Percentiles rank a stretch among this genome's conserved stretches.
Evolutionary conservation across 2,113 vertebrate species (phyloP).

Genomic region (Daphoenositta chrysoptera): DNA sequence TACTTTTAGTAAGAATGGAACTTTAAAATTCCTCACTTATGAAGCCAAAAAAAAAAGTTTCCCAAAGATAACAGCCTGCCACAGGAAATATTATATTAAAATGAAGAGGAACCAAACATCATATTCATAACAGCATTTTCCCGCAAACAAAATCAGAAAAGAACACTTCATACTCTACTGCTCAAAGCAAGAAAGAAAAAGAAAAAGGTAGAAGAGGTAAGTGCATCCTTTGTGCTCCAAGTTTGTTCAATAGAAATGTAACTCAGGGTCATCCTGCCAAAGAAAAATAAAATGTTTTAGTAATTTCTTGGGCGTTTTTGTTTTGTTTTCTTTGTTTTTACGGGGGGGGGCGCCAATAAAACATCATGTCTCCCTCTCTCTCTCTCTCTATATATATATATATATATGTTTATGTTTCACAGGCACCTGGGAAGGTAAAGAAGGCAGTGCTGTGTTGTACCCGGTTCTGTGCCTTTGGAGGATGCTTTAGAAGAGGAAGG

Average conservation of each 20-base stretch:
- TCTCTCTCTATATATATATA: background rate
- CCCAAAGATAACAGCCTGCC: background rate
- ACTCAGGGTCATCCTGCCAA: background rate
- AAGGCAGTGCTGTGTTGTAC: background rate
- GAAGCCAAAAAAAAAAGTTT: background rate
- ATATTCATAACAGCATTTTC: background rate
- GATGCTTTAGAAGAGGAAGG: background rate
- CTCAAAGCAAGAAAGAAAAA: background rate
- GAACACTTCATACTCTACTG: background rate
- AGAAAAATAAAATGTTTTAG: background rate
- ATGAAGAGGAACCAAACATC: background rate
- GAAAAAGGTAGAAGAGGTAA: background rate
- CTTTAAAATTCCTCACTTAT: background rate
- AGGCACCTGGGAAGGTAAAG: background rate
- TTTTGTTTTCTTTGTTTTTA: background rate
- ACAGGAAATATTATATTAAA: background rate
- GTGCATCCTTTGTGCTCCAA: background rate
- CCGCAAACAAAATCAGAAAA: background rate
- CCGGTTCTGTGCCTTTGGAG: background rate
- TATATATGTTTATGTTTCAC: background rate
- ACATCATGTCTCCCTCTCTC: background rate
- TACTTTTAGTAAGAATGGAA: background rate
- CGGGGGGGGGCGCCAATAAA: background rate
- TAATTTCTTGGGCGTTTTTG: background rate
- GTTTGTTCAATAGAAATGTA: background rate